Percentiles rank a stretch among this genome's conserved stretches.
Evolutionary conservation across 2,888 invertebrate species (phyloP).

Genomic region (Drosophila kuntzei): DNA sequence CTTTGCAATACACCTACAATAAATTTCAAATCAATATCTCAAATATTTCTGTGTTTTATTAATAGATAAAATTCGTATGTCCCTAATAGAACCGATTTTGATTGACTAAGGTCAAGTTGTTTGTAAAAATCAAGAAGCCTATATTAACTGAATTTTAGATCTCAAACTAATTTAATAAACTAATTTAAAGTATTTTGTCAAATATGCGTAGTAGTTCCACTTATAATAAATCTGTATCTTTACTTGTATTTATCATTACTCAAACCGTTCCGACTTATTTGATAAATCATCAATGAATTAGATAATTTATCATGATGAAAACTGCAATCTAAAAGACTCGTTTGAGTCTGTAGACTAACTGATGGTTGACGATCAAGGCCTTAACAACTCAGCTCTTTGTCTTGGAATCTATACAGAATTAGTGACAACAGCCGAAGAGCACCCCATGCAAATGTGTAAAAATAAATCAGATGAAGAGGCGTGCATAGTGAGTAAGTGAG

Average conservation of each 20-base stretch:
- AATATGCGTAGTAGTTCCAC: too few relatives aligned
- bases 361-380: background rate
- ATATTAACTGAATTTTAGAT: too few relatives aligned
- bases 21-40: too few relatives aligned
- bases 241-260: background rate
- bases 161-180: too few relatives aligned
- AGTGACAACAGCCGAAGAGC: background rate
- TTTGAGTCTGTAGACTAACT: background rate
- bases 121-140: too few relatives aligned
- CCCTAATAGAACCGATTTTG: too few relatives aligned
- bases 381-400: constrained; percentile 1
- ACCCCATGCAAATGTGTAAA: constrained; percentile 17
- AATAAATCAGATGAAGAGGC: constrained; percentile 10
- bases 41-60: too few relatives aligned
- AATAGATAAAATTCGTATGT: too few relatives aligned
- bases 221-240: too few relatives aligned
- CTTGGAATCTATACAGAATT: background rate
- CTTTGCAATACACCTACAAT: too few relatives aligned
- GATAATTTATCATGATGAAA: background rate
- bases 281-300: background rate
- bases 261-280: background rate
- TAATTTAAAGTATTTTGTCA: too few relatives aligned
- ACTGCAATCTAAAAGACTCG: background rate
- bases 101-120: too few relatives aligned
- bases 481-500: background rate